These are phyloP conservation scores for Diglossa cyanea DNA, from an alignment of 2,797 vertebrate genomes.

Conservation along the genomic window DNA sequence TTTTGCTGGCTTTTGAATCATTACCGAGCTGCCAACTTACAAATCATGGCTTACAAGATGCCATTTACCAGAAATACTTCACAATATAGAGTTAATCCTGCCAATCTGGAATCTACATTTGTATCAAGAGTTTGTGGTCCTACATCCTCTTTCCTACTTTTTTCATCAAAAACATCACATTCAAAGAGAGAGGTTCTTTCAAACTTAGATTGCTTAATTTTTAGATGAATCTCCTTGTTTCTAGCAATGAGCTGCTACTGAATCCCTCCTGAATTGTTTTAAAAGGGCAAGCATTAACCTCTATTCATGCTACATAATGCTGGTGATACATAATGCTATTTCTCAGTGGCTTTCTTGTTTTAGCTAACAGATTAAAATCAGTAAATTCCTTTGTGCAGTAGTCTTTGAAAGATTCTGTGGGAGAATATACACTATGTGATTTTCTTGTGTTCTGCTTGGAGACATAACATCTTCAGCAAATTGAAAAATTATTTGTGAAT, in stretches of 20 bases:
- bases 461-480: neutral
- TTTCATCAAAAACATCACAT: neutral
- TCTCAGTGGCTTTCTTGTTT: neutral
- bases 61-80: neutral
- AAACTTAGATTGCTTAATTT: neutral
- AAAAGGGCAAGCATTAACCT: neutral
- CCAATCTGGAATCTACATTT: neutral
- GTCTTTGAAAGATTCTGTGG: neutral
- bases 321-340: neutral
- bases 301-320: neutral
- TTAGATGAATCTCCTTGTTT: neutral
- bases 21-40: neutral
- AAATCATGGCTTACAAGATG: neutral
- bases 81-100: neutral
- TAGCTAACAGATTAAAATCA: neutral
- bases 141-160: neutral
- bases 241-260: neutral
- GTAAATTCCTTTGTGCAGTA: neutral
- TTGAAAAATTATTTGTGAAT: neutral
- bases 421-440: neutral
- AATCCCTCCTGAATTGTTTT: neutral
- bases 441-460: neutral
- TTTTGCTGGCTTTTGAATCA: neutral
- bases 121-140: neutral
- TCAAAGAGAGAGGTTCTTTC: neutral